A percentile compares a stretch with the other conserved stretches of the same genome.
phyloP scores from a whole-genome alignment of 2,888 invertebrate genomes.

The Spilosoma lubricipeda region DNA sequence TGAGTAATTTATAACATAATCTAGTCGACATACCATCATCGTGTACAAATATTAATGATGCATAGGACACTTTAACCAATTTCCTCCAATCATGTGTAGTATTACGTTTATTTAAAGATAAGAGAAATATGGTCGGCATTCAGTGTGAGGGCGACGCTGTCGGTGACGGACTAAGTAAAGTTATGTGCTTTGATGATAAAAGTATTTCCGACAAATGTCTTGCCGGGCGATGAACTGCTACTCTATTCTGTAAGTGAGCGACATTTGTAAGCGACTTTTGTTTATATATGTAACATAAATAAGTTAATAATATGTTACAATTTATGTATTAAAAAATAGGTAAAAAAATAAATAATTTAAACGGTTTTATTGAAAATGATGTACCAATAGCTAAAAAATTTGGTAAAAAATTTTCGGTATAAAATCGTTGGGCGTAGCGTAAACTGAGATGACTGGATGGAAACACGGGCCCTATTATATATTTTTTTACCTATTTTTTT shows the following conservation, averaged over 20 bases:
- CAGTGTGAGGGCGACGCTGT: constrained; percentile 42
- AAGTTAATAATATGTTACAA: too few species aligned
- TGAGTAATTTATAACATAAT: constrained; percentile 27
- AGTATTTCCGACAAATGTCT: constrained; percentile 68
- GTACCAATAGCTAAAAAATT: too few species aligned
- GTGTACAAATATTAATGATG: constrained; percentile 13
- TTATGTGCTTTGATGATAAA: constrained; percentile 62
- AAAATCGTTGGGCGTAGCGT: too few species aligned
- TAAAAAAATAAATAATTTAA: too few species aligned
- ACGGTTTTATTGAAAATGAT: too few species aligned
- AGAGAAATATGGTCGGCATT: constrained; percentile 49
- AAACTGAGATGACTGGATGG: too few species aligned
- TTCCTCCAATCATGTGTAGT: constrained; percentile 14
- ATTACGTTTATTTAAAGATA: constrained; percentile 41
- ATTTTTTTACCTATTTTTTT: too few species aligned
- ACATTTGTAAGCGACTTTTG: constrained; percentile 12
- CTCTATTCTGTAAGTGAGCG: constrained; percentile 44
- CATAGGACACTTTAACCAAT: constrained; percentile 14
- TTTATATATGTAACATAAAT: not conserved
- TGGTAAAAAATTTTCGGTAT: too few species aligned
- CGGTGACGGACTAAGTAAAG: constrained; percentile 33
- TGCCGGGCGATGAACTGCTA: constrained; percentile 55
- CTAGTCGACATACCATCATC: constrained; percentile 5
- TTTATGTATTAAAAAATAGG: too few species aligned
- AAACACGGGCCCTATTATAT: too few species aligned